Percentiles rank a stretch among this genome's conserved stretches.
phyloP scores from a whole-genome alignment of 2,113 vertebrate genomes.

The Canis aureus region DNA sequence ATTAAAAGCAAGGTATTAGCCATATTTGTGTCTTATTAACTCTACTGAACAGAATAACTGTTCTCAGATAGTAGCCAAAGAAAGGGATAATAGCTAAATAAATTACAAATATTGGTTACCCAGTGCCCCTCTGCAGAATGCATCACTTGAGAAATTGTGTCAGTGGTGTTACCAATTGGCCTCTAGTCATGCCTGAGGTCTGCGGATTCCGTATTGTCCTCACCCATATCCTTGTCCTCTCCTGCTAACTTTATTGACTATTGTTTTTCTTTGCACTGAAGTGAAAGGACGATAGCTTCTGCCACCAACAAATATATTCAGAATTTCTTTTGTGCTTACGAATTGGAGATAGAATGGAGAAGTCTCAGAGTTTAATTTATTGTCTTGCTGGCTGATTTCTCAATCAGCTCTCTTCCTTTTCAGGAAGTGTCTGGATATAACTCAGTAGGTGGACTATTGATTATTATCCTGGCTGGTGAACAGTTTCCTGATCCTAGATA shows the following conservation, averaged over 20 bases:
- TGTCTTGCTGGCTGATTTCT: neutral
- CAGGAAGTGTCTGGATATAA: neutral
- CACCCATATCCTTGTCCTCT: neutral
- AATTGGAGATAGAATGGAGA: neutral
- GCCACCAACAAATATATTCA: conserved; percentile 1
- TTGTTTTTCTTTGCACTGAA: neutral
- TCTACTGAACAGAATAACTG: neutral
- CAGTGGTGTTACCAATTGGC: neutral
- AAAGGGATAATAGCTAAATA: neutral
- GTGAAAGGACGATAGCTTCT: neutral
- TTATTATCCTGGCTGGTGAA: conserved; percentile 9
- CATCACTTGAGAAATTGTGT: neutral
- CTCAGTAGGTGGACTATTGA: neutral
- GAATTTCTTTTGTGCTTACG: conserved; percentile 7
- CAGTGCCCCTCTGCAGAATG: neutral
- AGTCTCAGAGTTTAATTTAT: conserved; percentile 27
- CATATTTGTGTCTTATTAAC: neutral
- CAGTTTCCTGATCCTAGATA: conserved; percentile 60
- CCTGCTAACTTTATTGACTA: neutral
- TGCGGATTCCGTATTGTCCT: neutral
- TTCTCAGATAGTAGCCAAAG: neutral
- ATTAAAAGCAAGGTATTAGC: neutral
- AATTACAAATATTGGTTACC: neutral
- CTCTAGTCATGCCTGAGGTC: neutral
- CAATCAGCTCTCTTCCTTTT: conserved; percentile 1